Evolutionary conservation across 1,140 invertebrate genomes (phyloP).

Genomic region (Bombus pyrosoma): DNA sequence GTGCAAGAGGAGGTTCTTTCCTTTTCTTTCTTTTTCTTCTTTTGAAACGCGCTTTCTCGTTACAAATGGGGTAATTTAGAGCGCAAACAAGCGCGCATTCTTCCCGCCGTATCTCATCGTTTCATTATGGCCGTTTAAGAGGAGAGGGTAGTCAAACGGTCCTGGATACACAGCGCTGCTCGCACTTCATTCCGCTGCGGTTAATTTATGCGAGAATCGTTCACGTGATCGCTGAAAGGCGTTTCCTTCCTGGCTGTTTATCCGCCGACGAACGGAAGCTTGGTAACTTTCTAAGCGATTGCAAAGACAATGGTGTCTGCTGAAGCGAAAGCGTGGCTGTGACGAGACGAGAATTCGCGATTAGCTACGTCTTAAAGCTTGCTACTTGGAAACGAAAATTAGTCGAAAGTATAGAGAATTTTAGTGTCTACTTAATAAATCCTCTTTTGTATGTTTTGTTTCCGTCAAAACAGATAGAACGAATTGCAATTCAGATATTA

Average conservation of each 20-base stretch:
- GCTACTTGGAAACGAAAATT: too few relatives aligned
- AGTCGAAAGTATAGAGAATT: too few relatives aligned
- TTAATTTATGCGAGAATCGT: conserved; percentile 39
- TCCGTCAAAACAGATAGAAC: too few relatives aligned
- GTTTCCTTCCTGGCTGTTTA: conserved; percentile 21
- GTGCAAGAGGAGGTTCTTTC: neutral
- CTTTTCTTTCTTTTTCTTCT: neutral
- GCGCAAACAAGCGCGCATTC: conserved; percentile 27
- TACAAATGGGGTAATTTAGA: conserved; percentile 39
- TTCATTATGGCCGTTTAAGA: conserved; percentile 34
- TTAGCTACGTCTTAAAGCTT: neutral
- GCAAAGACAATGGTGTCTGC: neutral
- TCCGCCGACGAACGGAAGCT: neutral
- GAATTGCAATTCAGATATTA: too few relatives aligned
- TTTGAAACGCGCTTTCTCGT: neutral
- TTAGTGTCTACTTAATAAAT: too few relatives aligned
- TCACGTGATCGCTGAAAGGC: conserved; percentile 11
- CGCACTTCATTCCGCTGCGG: neutral
- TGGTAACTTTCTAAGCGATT: conserved; percentile 13
- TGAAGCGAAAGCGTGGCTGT: neutral
- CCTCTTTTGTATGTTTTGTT: too few relatives aligned
- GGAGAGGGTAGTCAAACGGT: neutral
- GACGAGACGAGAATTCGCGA: neutral
- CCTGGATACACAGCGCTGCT: neutral
- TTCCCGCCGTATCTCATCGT: conserved; percentile 21